A percentile compares a stretch with the other conserved stretches of the same genome.
Conservation (phyloP, 1,140 invertebrate species). For the Drosophila pectinifera region DNA sequence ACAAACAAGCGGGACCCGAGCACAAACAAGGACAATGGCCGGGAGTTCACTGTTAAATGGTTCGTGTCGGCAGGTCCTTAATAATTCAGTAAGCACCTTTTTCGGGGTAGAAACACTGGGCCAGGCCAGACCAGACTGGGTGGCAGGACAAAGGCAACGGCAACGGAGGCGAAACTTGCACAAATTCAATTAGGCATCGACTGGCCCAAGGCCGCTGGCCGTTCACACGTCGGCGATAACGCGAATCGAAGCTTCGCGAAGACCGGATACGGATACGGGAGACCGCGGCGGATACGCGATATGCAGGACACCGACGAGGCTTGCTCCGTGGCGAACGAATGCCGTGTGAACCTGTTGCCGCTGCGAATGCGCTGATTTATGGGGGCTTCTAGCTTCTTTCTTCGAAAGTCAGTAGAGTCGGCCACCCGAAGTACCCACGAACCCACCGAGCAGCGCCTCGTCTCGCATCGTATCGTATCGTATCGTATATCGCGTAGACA, state of each 20-base stretch:
- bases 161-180: constrained; percentile 16
- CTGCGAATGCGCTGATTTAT: constrained; percentile 72
- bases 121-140: constrained; percentile 8
- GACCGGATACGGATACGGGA: constrained; percentile 11
- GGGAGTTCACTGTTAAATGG: constrained; percentile 32
- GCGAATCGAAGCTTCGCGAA: constrained; percentile 1
- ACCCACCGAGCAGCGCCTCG: constrained; percentile 29
- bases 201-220: constrained; percentile 20
- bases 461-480: constrained; percentile 33
- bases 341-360: constrained; percentile 80
- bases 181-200: constrained; percentile 72
- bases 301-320: constrained; percentile 51
- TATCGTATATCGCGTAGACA: constrained; percentile 47
- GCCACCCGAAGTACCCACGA: constrained; percentile 30
- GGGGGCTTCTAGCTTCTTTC: constrained; percentile 54
- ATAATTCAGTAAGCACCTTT: constrained; percentile 65
- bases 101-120: constrained; percentile 1
- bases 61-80: constrained; percentile 57
- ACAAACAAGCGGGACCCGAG: constrained; percentile 23
- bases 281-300: constrained; percentile 22
- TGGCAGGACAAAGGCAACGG: constrained; percentile 26
- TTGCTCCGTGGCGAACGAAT: constrained; percentile 73
- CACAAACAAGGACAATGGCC: constrained; percentile 20
- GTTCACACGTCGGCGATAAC: constrained; percentile 11
- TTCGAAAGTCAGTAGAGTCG: constrained; percentile 30